Evolutionary conservation across 1,140 invertebrate species (phyloP), one percentile per base, ranked within the genome.

Genomic region (Pseudomyrmex sp.): DNA sequence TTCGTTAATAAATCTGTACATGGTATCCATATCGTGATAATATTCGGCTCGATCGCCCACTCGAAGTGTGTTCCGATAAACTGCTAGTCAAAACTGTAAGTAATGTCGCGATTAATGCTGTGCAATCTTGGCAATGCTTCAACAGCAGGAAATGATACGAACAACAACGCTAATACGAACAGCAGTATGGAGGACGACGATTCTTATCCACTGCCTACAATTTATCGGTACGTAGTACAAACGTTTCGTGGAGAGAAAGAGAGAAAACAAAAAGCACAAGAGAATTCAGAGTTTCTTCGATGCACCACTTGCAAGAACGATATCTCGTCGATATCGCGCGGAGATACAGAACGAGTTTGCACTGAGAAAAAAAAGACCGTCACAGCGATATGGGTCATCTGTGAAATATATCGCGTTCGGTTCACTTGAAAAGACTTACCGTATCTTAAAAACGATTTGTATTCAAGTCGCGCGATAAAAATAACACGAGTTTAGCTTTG

Each of bases 151-250:
- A 96, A 96, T 93, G 95, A 96, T 93, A 95, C 95, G 87, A 96
- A 96, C 92, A 96, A 96, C 93, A 96, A 96, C 93, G 96, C 96
- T 82, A 96, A 97, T 93, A 97, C 96, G 92, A 96, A 96, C 91
- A 97, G 96, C 95, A 95, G 93, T 83, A 93, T 94, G 91, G 94
- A 94, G 87, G 93, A 94, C 82, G 96, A 97, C 91, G 97, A 97
- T 94, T 97, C 96, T 92, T 97, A 96, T 94, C 95, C 96, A 93
- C 96, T 97, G 93, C 96, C 96, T 76, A 97, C 97, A 84, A 97
- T 97, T 95, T 97, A 97, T 96, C 96, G 97, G 97, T 97, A 95
- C 95, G 93, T 82, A 69, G 83, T 9, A n/a, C 23, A 63, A 35
- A 35, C 35, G 35, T 35, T 35, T 35, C 35, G 35, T 35, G 35